A percentile compares a stretch with the other conserved stretches of the same genome.
These are phyloP conservation scores for Pangasius krempfi DNA, from an alignment of 2,797 vertebrate genomes.

Conservation along the genomic window DNA sequence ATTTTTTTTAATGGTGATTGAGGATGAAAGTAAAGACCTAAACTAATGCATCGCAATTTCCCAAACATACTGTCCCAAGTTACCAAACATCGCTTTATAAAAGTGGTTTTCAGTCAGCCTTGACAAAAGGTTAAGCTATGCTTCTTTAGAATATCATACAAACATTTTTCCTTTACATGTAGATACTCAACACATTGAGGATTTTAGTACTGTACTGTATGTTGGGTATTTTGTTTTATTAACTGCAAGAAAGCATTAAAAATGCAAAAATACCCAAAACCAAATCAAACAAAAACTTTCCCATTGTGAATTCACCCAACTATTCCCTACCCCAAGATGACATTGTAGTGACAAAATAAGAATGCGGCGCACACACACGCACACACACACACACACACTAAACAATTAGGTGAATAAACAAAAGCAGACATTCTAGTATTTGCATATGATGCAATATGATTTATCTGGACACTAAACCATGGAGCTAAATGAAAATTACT, in stretches of 20 bases:
- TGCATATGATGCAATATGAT: not conserved
- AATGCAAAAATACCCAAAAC: not conserved
- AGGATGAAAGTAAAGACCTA: not conserved
- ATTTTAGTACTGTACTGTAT: not conserved
- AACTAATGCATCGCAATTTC: not conserved
- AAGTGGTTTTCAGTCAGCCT: not conserved
- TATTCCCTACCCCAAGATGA: not conserved
- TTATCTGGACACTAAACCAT: not conserved
- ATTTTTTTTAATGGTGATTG: not conserved
- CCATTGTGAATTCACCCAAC: not conserved
- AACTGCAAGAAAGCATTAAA: not conserved
- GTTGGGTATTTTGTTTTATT: not conserved
- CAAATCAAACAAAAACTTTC: not conserved
- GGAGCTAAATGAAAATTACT: not conserved
- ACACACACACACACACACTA: too few species aligned
- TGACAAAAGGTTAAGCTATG: not conserved
- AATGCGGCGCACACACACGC: too few species aligned
- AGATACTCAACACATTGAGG: not conserved
- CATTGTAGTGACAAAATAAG: not conserved
- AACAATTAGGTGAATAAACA: not conserved
- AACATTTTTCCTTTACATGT: not conserved
- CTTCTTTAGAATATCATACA: not conserved
- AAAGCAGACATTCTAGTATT: not conserved
- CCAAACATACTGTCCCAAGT: not conserved
- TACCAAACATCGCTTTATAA: not conserved